Base-by-base conservation (phyloP, 2,113 vertebrate species). In the Aythya baeri region DNA sequence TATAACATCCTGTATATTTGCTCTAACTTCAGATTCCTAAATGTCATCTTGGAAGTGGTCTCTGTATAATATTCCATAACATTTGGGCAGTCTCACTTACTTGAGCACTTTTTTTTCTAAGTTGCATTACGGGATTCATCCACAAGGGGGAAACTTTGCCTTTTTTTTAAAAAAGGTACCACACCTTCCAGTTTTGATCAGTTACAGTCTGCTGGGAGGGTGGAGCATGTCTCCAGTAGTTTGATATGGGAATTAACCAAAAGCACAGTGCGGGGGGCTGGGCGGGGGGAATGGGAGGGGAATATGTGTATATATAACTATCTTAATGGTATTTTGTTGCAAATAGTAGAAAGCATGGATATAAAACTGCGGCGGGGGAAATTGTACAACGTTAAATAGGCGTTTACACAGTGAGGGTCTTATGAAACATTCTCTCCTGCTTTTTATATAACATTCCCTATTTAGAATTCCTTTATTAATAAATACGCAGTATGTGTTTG, bases 321-420 rank as follows among this genome's bases (percentile, higher is more conserved):
- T 97, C 96, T 94, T 96, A 92, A 82, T 91, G 97, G 91, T 93
- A 97, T 97, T 97, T 95, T 95, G 85, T 98, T 97, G 89, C 95
- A 94, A 97, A 97, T 96, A 96, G 87, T 97, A 94, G 96, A 97
- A 97, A 97, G 94, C 97, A 97, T 97, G 96, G 96, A 93, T 96
- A 93, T 97, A 94, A 92, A 97, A 97, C 91, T 95, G 93, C 59
- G 31, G 89, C n/a, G 46, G 96, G 93, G 96, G 94, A 95, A 96
- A 86, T 91, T 95, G 88, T 97, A 72, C 96, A 95, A 95, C 96
- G 49, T 71, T 95, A 80, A 88, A 96, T 79, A 96, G 97, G 79
- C 13, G 88, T 97, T 97, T 96, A 97, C 97, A 93, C 86, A 95
- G 71, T 75, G 91, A 95, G 89, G 92, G 91, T 97, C 91, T 93